Conservation (phyloP, 1,140 invertebrate species). For the Philopotamus ludificatus region DNA sequence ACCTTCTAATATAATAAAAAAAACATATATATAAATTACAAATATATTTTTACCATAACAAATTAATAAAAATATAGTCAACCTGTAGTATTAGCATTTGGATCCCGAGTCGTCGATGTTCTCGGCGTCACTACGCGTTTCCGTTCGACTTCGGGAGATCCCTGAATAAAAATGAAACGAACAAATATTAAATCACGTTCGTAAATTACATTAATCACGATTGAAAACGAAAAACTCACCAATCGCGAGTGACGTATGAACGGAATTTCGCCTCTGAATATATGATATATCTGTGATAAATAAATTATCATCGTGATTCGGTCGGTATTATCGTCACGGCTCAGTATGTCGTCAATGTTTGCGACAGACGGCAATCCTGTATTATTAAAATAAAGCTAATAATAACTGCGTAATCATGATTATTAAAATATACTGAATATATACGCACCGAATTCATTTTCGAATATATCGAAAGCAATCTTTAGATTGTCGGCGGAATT, state of each 20-base stretch:
- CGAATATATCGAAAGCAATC: conserved; percentile 76
- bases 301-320: conserved; percentile 78
- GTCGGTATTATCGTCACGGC: conserved; percentile 64
- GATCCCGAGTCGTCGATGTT: neutral
- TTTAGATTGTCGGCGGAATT: conserved; percentile 69
- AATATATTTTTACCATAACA: neutral
- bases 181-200: neutral
- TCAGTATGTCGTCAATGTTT: conserved; percentile 63
- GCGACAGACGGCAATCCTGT: neutral
- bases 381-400: conserved; percentile 21
- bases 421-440: neutral
- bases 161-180: conserved; percentile 35
- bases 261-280: conserved; percentile 79
- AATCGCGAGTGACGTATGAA: conserved; percentile 75
- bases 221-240: conserved; percentile 52
- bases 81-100: conserved; percentile 41
- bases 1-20: neutral
- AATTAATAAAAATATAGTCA: neutral
- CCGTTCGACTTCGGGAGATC: conserved; percentile 48
- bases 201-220: neutral
- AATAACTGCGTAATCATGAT: neutral
- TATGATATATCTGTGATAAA: conserved; percentile 83
- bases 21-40: neutral
- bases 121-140: conserved; percentile 41
- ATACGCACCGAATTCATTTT: conserved; percentile 54